Conservation (phyloP, 1,140 invertebrate genomes). For the Asobara japonica region DNA sequence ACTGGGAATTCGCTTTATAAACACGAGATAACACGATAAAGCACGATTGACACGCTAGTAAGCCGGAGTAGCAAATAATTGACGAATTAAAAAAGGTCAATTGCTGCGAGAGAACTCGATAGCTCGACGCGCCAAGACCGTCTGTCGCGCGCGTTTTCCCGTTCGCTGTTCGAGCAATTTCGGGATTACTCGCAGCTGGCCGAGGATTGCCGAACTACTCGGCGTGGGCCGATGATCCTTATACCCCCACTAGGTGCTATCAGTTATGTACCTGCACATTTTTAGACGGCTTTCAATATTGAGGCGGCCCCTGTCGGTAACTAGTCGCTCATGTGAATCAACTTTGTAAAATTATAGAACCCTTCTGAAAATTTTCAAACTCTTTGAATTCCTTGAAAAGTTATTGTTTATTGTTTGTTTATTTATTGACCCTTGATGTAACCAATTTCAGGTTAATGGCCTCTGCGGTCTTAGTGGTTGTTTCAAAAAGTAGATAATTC, state of each 20-base stretch:
- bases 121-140: conserved; percentile 57
- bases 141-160: conserved; percentile 57
- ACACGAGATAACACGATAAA: background rate
- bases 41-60: background rate
- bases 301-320: background rate
- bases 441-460: too few relatives aligned
- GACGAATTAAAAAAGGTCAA: conserved; percentile 14
- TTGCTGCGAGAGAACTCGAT: conserved; percentile 45
- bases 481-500: too few relatives aligned
- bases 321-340: too few relatives aligned
- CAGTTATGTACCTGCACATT: conserved; percentile 4
- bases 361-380: too few relatives aligned
- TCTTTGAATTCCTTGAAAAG: too few relatives aligned
- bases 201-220: conserved; percentile 44
- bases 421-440: too few relatives aligned
- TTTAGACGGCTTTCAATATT: conserved; percentile 13
- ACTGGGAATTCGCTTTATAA: too few relatives aligned
- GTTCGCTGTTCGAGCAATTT: conserved; percentile 51
- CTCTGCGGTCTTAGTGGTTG: too few relatives aligned
- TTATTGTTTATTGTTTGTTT: too few relatives aligned
- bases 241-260: background rate
- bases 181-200: conserved; percentile 46
- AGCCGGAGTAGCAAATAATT: background rate
- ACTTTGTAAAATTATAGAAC: too few relatives aligned
- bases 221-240: conserved; percentile 9